Base-by-base conservation (phyloP, 2,797 vertebrate species). In the Florisuga fusca region DNA sequence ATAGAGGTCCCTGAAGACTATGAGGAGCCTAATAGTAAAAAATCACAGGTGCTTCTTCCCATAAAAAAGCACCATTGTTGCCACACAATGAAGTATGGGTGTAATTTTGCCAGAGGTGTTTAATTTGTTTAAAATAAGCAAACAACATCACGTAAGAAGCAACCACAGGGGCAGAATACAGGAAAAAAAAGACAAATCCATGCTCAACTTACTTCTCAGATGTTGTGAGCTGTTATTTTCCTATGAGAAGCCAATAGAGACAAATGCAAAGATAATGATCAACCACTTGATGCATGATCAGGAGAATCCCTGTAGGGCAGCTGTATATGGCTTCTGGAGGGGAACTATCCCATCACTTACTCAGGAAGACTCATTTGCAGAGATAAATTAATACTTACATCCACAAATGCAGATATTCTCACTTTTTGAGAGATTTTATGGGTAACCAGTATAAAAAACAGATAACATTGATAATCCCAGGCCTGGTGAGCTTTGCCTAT, bases 91-190 rank as follows among this genome's bases (percentile, higher is more conserved):
- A 33, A 29, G 3, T 50, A 59, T 3, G 48, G 45, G 5, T 62
- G 31, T 6, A 27, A 23, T 11, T 34, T 31, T 58, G 15, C 38
- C 33, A 22, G 55, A 7, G 19, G 4, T 62, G 11, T 66, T 73
- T 14, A 27, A 27, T 16, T 23, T 64, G 15, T 57, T 74, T 61
- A 41, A 15, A 55, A 18, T 29, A 48, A 57, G 10, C 31, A n/a
- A 7, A 13, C 11, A 5, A 3, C 1, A 1, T 33, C n/a, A 43
- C 34, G 63, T 53, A 45, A 73, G 22, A 75, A 22, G 8, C 13
- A 79, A 0, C 0, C 16, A n/a, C 12, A 73, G 50, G 36, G 23
- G 53, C 13, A 55, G 34, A 82, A 33, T 10, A 5, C 6, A 36
- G 19, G 18, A 76, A 76, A 12, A 51, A 80, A 25, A n/a, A 41